These are phyloP conservation scores for Seriola quinqueradiata DNA, from an alignment of 2,113 vertebrate species.

Conservation along the genomic window DNA sequence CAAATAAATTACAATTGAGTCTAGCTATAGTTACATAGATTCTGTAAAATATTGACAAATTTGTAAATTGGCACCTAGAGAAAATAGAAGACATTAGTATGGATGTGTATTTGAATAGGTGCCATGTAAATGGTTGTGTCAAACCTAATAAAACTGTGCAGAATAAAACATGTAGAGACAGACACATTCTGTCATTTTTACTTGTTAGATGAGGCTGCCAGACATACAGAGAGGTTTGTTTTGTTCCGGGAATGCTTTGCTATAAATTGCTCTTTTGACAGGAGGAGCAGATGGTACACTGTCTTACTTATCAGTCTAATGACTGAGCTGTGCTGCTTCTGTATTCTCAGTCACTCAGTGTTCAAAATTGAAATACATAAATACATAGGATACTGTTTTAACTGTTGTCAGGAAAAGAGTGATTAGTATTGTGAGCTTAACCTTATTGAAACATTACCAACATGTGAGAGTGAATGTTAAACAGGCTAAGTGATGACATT, in stretches of 20 bases:
- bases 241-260: slow-evolving; percentile 43
- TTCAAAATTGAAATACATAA: slow-evolving; percentile 6
- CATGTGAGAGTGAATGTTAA: slow-evolving; percentile 39
- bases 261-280: slow-evolving; percentile 58
- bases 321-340: slow-evolving; percentile 7
- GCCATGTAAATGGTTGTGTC: slow-evolving; percentile 18
- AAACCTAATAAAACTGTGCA: slow-evolving; percentile 12
- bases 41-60: background rate
- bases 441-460: slow-evolving; percentile 18
- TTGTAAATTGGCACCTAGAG: background rate
- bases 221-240: slow-evolving; percentile 41
- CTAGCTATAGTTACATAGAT: background rate
- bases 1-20: too few species aligned
- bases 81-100: background rate
- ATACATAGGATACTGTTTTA: background rate
- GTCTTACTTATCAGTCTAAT: slow-evolving; percentile 50
- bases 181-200: slow-evolving; percentile 17
- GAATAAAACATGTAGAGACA: slow-evolving; percentile 10
- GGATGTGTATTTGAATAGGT: background rate
- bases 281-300: slow-evolving; percentile 59
- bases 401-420: background rate
- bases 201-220: slow-evolving; percentile 33
- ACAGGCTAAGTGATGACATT: slow-evolving; percentile 41
- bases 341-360: background rate
- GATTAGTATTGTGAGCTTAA: slow-evolving; percentile 16